Percentiles rank a stretch among this genome's conserved stretches.
phyloP scores from a whole-genome alignment of 1,140 invertebrate genomes.

The Acromyrmex echinatior region DNA sequence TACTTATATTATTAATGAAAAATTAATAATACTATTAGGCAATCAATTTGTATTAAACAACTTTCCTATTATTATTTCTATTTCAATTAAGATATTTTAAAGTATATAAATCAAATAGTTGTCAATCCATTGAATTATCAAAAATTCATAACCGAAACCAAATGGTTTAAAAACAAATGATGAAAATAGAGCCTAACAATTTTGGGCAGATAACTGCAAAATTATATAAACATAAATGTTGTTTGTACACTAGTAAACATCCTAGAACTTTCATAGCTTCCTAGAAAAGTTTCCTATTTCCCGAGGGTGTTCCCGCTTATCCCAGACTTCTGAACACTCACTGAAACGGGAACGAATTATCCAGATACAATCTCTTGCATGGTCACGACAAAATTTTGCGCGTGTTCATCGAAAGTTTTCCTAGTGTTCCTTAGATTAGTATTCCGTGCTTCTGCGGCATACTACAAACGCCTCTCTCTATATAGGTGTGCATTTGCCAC shows the following conservation, averaged over 20 bases:
- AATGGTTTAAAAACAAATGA: background rate
- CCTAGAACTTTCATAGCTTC: conserved; percentile 16
- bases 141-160: background rate
- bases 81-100: background rate
- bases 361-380: conserved; percentile 23
- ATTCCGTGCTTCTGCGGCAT: background rate
- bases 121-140: background rate
- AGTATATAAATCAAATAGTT: too few species aligned
- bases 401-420: conserved; percentile 58
- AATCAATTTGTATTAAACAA: too few species aligned
- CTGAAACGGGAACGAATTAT: conserved; percentile 51
- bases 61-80: too few species aligned
- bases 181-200: background rate
- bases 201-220: background rate
- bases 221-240: conserved; percentile 23
- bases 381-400: conserved; percentile 44
- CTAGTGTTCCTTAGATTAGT: conserved; percentile 39
- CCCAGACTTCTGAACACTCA: conserved; percentile 26
- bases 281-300: conserved; percentile 45
- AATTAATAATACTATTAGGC: too few species aligned
- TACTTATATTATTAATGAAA: too few species aligned
- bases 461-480: conserved; percentile 6
- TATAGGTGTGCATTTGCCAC: background rate
- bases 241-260: background rate
- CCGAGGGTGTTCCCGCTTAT: conserved; percentile 5